Conservation (phyloP, 2,797 vertebrate species). For the Picus viridis region DNA sequence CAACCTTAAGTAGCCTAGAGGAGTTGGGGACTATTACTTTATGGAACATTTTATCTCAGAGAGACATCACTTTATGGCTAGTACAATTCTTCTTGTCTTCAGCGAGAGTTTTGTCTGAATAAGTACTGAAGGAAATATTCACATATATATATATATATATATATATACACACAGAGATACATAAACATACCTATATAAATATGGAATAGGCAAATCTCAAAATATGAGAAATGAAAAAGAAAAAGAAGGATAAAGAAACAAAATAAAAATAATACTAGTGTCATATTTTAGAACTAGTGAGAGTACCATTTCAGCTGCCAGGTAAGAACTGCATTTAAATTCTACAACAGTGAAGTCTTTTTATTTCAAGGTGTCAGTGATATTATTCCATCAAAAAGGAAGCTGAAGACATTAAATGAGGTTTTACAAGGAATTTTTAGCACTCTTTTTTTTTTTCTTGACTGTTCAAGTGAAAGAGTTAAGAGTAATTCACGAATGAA, state of each 20-base stretch:
- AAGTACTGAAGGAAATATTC: background rate
- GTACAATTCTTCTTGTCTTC: background rate
- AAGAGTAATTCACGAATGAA: background rate
- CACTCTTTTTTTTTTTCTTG: background rate
- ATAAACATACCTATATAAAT: background rate
- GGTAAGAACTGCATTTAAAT: background rate
- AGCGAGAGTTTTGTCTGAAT: background rate
- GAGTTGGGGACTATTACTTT: background rate
- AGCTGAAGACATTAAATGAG: background rate
- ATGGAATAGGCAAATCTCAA: background rate
- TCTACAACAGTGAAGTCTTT: background rate
- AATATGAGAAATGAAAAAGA: background rate
- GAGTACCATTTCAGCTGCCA: background rate
- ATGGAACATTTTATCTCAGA: background rate
- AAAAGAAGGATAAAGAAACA: background rate
- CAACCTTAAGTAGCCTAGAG: background rate
- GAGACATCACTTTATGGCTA: background rate
- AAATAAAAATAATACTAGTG: background rate
- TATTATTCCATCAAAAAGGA: background rate
- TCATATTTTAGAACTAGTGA: background rate
- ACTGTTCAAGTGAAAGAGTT: background rate
- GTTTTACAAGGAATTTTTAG: background rate
- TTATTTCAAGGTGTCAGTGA: background rate
- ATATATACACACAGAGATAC: accelerated
- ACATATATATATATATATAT: background rate